These are phyloP conservation scores for Eulithis prunata DNA, from an alignment of 2,888 invertebrate species.

Conservation along the genomic window DNA sequence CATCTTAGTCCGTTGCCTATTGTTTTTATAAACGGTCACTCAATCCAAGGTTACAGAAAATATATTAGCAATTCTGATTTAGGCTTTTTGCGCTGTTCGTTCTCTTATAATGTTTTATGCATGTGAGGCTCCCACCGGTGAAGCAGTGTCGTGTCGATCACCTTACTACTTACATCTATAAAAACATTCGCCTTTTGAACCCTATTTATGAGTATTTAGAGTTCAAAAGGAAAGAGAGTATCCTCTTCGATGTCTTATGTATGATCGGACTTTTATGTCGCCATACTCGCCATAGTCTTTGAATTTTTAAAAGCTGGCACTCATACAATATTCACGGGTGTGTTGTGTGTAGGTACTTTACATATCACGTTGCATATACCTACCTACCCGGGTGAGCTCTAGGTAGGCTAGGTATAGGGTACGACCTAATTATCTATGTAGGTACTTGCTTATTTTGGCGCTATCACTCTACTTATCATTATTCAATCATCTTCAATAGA, in stretches of 20 bases:
- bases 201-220: conserved; percentile 39
- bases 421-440: background rate
- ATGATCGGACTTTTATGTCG: conserved; percentile 35
- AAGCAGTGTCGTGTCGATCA: conserved; percentile 73
- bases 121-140: conserved; percentile 64
- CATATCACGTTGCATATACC: background rate
- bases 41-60: conserved; percentile 76
- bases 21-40: conserved; percentile 52
- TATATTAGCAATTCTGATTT: conserved; percentile 73
- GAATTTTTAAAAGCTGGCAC: conserved; percentile 35
- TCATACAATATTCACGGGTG: conserved; percentile 18
- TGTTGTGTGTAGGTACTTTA: background rate
- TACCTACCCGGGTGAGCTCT: background rate
- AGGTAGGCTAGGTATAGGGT: background rate
- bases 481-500: too few relatives aligned
- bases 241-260: conserved; percentile 17
- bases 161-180: conserved; percentile 49
- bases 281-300: conserved; percentile 31
- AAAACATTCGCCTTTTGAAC: conserved; percentile 41
- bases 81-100: conserved; percentile 70
- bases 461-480: background rate
- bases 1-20: conserved; percentile 18
- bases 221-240: conserved; percentile 20
- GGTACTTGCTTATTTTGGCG: background rate
- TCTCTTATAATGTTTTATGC: conserved; percentile 66